Conservation (phyloP, 2,797 vertebrate species). For the Hypotaenidia okinawae region DNA sequence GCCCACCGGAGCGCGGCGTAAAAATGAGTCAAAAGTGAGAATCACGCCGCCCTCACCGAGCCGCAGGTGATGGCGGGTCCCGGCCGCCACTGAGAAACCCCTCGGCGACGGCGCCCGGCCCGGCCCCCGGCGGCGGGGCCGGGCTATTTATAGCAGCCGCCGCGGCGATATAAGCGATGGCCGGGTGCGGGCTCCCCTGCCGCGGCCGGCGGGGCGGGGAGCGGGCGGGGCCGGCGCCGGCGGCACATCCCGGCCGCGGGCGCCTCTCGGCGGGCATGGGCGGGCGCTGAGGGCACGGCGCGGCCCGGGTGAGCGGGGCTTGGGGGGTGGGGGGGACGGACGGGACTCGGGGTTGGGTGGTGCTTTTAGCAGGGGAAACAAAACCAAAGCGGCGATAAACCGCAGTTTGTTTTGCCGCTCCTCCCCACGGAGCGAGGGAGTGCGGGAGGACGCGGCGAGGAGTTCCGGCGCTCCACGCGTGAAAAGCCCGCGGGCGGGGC, state of each 20-base stretch:
- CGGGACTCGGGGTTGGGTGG: not conserved
- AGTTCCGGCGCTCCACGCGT: not conserved
- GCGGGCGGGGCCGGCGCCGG: not conserved
- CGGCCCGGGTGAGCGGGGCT: not conserved
- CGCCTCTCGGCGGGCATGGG: not conserved
- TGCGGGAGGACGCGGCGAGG: not conserved
- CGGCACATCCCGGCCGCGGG: not conserved
- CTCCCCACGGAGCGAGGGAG: not conserved
- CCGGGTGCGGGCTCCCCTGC: not conserved
- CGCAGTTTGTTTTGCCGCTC: not conserved
- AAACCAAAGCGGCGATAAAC: not conserved
- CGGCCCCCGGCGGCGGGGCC: not conserved
- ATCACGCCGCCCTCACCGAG: too few species aligned
- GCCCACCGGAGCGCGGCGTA: not conserved
- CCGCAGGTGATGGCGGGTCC: not conserved
- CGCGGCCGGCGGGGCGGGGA: not conserved
- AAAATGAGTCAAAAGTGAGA: not conserved
- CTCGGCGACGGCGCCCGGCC: not conserved
- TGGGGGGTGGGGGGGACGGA: not conserved
- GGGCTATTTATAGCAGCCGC: conserved; percentile 34
- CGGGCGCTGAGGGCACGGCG: not conserved
- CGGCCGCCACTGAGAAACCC: not conserved
- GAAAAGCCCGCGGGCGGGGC: not conserved
- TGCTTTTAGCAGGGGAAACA: not conserved
- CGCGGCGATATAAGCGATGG: not conserved